Conservation (phyloP, 2,113 vertebrate genomes). For the Equus quagga region DNA sequence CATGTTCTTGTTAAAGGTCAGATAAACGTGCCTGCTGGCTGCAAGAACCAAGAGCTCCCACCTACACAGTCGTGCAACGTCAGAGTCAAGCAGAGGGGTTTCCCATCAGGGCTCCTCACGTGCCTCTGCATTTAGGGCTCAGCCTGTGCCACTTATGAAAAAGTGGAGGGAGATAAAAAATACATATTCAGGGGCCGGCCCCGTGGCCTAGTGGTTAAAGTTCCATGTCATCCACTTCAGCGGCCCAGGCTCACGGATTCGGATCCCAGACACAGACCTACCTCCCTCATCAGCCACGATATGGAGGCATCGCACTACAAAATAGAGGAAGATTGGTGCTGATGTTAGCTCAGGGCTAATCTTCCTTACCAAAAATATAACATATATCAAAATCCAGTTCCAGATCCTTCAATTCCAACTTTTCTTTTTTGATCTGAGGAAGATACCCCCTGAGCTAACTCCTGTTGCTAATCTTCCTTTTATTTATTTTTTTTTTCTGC, state of each 20-base stretch:
- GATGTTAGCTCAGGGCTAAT: too few relatives aligned
- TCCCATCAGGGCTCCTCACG: not conserved
- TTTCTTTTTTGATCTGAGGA: not conserved
- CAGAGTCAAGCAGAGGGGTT: not conserved
- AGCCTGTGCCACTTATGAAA: not conserved
- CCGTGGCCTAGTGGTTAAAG: too few relatives aligned
- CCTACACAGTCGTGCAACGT: not conserved
- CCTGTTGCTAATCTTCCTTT: too few relatives aligned
- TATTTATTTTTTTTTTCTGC: too few relatives aligned
- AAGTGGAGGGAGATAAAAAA: not conserved
- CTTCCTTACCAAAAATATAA: too few relatives aligned
- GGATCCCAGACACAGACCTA: too few relatives aligned
- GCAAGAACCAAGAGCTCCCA: not conserved
- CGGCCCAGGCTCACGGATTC: too few relatives aligned
- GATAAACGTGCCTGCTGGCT: rapidly evolving
- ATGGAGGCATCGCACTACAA: too few relatives aligned
- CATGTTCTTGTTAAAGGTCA: not conserved
- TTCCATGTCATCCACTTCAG: too few relatives aligned
- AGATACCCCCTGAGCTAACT: too few relatives aligned
- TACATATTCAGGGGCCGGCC: not conserved
- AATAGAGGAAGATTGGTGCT: too few relatives aligned
- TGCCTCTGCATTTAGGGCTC: not conserved
- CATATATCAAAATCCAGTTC: not conserved
- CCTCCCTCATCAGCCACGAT: too few relatives aligned
- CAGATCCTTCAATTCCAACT: not conserved